Conservation (phyloP, 2,113 vertebrate species). For the Malurus elegans region DNA sequence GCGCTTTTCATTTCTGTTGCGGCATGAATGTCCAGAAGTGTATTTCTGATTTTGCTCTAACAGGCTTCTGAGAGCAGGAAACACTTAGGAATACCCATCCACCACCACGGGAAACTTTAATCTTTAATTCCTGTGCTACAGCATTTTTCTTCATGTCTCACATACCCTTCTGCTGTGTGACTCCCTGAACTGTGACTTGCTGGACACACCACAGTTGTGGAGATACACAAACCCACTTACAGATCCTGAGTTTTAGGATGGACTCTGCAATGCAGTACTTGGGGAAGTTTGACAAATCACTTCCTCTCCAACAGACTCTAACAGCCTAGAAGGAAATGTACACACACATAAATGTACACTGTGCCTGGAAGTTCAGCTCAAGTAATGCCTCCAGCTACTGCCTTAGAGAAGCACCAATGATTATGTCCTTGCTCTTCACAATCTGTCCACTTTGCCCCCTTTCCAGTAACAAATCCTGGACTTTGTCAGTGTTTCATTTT, state of each 20-base stretch:
- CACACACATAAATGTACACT: rapidly evolving
- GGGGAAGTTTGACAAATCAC: not conserved
- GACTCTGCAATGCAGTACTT: not conserved
- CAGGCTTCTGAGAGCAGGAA: not conserved
- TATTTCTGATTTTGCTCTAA: not conserved
- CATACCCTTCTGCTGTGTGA: not conserved
- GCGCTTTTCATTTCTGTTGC: not conserved
- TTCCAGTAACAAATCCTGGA: not conserved
- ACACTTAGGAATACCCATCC: not conserved
- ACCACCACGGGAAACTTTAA: not conserved
- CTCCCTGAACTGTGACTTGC: not conserved
- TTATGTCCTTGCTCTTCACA: not conserved
- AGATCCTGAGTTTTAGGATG: not conserved
- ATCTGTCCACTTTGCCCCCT: not conserved
- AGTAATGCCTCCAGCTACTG: not conserved
- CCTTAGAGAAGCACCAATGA: not conserved
- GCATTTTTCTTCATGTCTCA: not conserved
- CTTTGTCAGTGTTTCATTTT: not conserved
- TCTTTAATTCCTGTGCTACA: not conserved
- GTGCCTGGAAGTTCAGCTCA: not conserved
- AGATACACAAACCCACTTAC: rapidly evolving
- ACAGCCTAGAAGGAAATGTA: not conserved
- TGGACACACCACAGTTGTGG: not conserved
- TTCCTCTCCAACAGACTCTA: not conserved
- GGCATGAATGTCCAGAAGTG: not conserved